Conservation (phyloP, 2,888 invertebrate genomes). For the Nephrotoma flavescens region DNA sequence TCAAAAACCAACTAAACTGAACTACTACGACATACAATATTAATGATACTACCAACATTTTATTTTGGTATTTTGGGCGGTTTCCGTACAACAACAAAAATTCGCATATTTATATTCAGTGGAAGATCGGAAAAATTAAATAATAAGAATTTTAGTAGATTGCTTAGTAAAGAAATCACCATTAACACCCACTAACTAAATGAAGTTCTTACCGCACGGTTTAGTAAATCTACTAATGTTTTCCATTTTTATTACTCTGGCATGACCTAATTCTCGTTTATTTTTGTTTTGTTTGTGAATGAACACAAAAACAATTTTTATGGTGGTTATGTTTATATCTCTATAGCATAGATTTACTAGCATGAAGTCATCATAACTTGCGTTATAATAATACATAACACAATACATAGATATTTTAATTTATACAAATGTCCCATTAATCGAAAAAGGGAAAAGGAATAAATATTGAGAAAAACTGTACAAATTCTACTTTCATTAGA, state of each 20-base stretch:
- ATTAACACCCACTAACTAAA: background rate
- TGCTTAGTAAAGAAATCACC: background rate
- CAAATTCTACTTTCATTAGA: no score
- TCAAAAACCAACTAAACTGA: background rate
- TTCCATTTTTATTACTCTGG: background rate
- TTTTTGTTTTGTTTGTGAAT: background rate
- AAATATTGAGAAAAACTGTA: no score
- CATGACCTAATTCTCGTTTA: background rate
- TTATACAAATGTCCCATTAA: no score
- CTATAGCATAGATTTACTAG: background rate
- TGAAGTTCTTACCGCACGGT: background rate
- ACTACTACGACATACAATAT: background rate
- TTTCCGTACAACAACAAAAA: background rate
- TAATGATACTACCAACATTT: background rate
- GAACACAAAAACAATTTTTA: background rate
- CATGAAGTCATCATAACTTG: background rate
- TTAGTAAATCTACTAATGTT: background rate
- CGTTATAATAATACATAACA: background rate
- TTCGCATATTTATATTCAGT: background rate
- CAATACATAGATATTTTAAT: no score
- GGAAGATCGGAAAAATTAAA: background rate
- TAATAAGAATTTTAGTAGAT: background rate
- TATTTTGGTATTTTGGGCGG: background rate
- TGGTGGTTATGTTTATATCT: background rate
- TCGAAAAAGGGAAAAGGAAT: no score